Evolutionary conservation across 2,113 vertebrate genomes (phyloP).

Genomic region (Ochotona curzoniae): DNA sequence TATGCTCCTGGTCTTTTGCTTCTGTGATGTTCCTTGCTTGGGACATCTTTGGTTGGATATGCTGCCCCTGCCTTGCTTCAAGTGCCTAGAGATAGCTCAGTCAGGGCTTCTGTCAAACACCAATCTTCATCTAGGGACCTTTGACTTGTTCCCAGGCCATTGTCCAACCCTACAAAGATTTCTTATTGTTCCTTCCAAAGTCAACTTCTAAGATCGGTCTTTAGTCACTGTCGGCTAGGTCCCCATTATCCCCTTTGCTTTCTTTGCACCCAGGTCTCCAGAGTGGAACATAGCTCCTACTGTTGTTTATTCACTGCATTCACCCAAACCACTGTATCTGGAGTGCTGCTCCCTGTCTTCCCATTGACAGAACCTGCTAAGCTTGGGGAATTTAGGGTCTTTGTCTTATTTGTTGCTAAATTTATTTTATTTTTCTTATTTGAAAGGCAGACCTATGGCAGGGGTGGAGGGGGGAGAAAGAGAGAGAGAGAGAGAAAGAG

Average conservation of each 20-base stretch:
- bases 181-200: neutral
- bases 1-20: neutral
- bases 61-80: neutral
- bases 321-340: neutral
- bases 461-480: no score
- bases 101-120: neutral
- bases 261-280: neutral
- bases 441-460: no score
- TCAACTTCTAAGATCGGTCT: neutral
- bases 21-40: no score
- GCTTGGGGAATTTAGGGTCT: neutral
- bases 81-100: neutral
- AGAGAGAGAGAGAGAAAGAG: no score
- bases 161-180: neutral
- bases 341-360: fast-evolving
- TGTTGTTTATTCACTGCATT: neutral
- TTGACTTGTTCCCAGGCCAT: neutral
- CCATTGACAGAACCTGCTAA: neutral
- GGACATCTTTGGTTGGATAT: neutral
- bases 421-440: no score
- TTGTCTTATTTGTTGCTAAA: neutral
- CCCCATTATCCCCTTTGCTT: no score
- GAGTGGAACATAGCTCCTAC: neutral
- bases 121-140: neutral
- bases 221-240: no score